Base-by-base conservation (phyloP, 92 coral and sea anemone species). In the Hydrozoanthus gracilis region DNA sequence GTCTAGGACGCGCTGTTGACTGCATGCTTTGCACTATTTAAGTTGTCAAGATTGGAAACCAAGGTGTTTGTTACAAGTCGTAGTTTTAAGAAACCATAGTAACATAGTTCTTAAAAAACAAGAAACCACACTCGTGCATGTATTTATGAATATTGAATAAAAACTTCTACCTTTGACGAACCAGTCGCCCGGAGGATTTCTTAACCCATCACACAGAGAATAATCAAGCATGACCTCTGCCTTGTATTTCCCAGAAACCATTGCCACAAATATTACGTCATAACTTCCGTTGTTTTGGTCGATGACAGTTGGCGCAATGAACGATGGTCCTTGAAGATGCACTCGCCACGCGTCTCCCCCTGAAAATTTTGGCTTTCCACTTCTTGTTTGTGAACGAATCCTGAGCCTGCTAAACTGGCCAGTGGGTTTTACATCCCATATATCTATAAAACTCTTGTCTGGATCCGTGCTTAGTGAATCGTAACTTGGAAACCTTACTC, bases 301-400 rank as follows among this genome's bases (percentile, higher is more conserved):
- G 69, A 92, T 85, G 6, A 94, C 91, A 10, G 82, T 82, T 8
- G 97, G 93, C 44, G 95, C 88, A 20, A 94, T 89, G 78, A 83
- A 92, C 7, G 97, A 86, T 13, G 95, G 95, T 20, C 97, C 97
- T 44, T 68, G 79, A 8, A 94, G 52, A 44, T 87, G 87, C 49
- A 94, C 95, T 47, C 97, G 89, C 97, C 97, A 94, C n/a, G 95
- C 87, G 52, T 94, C 97, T 35, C 97, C 97, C 7, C 97, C 97
- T 55, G 82, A 78, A 5, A 64, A 51, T 83, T 94, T 94, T 1
- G 88, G 87, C 44, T 18, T 76, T 0, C 95, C 91, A 8, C 82
- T 89, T 10, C 12, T 73, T n/a, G 97, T 84, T 51, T 94, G 97
- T 54, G 97, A 89, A 64, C 89, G 95, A 88, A 94, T 92, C 45